phyloP scores from a whole-genome alignment of 2,797 vertebrate genomes.

The Macropus fuliginosus region DNA sequence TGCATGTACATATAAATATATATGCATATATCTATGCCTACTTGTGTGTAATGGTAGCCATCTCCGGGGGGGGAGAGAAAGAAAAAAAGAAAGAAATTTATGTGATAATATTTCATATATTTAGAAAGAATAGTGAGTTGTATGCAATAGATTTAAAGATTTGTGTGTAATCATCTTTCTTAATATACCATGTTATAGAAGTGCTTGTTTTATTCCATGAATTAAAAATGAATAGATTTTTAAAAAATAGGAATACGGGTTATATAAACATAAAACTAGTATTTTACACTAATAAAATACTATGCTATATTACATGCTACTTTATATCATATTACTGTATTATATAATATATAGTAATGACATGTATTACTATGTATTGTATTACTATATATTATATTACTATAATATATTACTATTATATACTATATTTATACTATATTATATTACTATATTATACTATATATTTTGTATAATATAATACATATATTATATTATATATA shows the following conservation, averaged over 20 bases:
- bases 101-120: not conserved
- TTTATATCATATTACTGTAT: too few relatives aligned
- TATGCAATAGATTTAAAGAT: not conserved
- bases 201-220: not conserved
- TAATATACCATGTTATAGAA: not conserved
- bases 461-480: too few relatives aligned
- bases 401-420: too few relatives aligned
- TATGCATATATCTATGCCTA: not conserved
- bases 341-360: too few relatives aligned
- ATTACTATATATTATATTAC: too few relatives aligned
- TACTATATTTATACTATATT: too few relatives aligned
- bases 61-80: not conserved
- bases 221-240: not conserved
- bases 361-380: too few relatives aligned
- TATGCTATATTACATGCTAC: too few relatives aligned
- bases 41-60: not conserved
- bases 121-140: not conserved
- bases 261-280: not conserved
- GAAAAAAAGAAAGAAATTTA: not conserved
- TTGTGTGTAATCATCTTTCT: not conserved
- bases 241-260: not conserved
- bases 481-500: too few relatives aligned
- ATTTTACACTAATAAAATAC: not conserved
- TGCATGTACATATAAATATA: not conserved
- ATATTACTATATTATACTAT: too few relatives aligned